Evolutionary conservation across 1,140 invertebrate genomes (phyloP).

Genomic region (Scaptodrosophila lebanonensis): DNA sequence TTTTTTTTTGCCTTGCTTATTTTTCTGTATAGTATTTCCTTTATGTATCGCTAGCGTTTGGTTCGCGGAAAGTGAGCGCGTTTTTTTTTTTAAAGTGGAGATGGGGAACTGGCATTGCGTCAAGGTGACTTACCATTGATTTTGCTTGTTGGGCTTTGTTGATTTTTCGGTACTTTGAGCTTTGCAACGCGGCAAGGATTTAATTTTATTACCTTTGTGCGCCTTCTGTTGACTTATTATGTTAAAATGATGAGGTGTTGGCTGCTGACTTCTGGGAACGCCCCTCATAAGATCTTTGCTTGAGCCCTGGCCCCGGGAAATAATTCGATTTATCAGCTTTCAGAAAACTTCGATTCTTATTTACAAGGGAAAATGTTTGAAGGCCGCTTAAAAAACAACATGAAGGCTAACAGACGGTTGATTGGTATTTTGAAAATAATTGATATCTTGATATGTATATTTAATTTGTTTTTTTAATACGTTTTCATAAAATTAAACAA

Average conservation of each 20-base stretch:
- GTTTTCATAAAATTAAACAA: too few relatives aligned
- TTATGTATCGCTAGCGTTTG: slow-evolving; percentile 4
- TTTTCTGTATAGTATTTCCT: slow-evolving; percentile 19
- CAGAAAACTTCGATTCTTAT: too few relatives aligned
- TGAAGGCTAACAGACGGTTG: too few relatives aligned
- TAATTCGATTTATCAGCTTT: too few relatives aligned
- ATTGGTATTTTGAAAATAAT: too few relatives aligned
- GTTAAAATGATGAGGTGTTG: slow-evolving; percentile 69
- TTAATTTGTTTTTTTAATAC: too few relatives aligned
- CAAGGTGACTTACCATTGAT: slow-evolving; percentile 52
- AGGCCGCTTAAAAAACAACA: too few relatives aligned
- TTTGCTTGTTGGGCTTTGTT: slow-evolving; percentile 37
- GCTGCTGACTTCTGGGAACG: not conserved
- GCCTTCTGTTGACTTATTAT: slow-evolving; percentile 60
- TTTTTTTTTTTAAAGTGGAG: not conserved
- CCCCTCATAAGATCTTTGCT: too few relatives aligned
- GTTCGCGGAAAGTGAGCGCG: slow-evolving; percentile 1
- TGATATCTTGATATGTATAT: too few relatives aligned
- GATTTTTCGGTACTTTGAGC: slow-evolving; percentile 25
- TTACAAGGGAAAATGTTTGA: too few relatives aligned
- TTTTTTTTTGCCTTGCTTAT: slow-evolving; percentile 12
- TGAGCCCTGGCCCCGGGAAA: too few relatives aligned
- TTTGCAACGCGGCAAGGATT: slow-evolving; percentile 58
- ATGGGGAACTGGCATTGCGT: slow-evolving; percentile 6
- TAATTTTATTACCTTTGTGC: slow-evolving; percentile 62